Evolutionary conservation across 2,113 vertebrate species (phyloP), one percentile per base, ranked within the genome.

Genomic region (Phyllostomus discolor): DNA sequence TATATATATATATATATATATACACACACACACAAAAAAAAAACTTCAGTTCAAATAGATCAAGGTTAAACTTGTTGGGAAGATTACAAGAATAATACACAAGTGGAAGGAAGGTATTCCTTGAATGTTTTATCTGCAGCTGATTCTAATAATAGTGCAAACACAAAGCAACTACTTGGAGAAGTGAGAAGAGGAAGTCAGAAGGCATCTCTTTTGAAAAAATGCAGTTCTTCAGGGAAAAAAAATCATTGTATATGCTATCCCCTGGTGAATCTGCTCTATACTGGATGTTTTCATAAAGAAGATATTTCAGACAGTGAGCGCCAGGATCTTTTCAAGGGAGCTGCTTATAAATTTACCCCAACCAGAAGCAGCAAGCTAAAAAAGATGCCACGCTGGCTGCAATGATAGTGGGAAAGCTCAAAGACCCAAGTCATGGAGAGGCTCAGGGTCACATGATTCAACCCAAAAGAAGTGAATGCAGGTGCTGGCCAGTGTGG

Each of bases 281-380:
- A 80, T 67, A 19, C 59, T 48, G 64, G 33, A 80, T 22, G 1
- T 64, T 85, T 83, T 5, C n/a, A 90, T 78, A 89, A 95, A 97
- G 88, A 93, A 78, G 3, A 20, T 94, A 90, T 94, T 96, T 95
- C 66, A 91, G 31, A 76, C 26, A 79, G 24, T 38, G 43, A 98
- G 46, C 28, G 50, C 2, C 31, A 92, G 80, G 38, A 41, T 85
- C 38, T 81, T 80, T 97, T 90, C 91, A 95, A 89, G 86, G 48
- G 93, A 94, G 94, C 86, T 88, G 73, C 82, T 88, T 90, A 85
- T 69, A 92, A 93, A 75, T 96, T 57, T 90, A 86, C 91, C 57
- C 0, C 2, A 95, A 33, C 87, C 92, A 66, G 82, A 91, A 94
- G 35, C 16, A 92, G 62, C 67, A 64, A 92, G 72, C 15, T 62